phyloP scores from a whole-genome alignment of 1,140 invertebrate species.

The Cepaea nemoralis region DNA sequence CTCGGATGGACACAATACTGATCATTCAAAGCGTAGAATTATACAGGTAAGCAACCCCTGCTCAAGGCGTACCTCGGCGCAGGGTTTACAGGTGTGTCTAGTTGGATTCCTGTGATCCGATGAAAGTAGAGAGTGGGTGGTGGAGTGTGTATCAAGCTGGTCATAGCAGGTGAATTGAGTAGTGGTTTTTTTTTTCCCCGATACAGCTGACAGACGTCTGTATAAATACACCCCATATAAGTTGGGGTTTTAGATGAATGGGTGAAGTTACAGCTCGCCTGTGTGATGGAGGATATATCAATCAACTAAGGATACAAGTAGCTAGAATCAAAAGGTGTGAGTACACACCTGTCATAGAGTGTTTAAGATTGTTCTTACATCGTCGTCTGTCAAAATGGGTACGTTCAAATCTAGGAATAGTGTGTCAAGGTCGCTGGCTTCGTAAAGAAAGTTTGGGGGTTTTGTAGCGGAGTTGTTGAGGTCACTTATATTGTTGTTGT shows the following conservation, averaged over 20 bases:
- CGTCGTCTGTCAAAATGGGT: not conserved
- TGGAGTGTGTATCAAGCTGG: too few species aligned
- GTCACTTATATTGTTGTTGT: not conserved
- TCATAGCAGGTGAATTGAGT: too few species aligned
- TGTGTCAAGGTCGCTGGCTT: not conserved
- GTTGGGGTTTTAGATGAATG: not conserved
- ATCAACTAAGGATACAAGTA: not conserved
- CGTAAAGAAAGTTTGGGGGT: not conserved
- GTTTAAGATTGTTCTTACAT: not conserved
- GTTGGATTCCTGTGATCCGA: too few species aligned
- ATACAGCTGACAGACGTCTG: too few species aligned
- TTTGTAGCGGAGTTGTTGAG: not conserved
- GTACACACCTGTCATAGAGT: not conserved
- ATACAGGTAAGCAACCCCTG: too few species aligned
- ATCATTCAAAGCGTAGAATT: too few species aligned
- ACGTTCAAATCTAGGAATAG: not conserved
- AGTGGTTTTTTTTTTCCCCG: too few species aligned
- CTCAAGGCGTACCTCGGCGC: too few species aligned
- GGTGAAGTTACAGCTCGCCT: not conserved
- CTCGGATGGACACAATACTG: too few species aligned
- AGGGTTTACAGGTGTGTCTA: too few species aligned
- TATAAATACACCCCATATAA: not conserved
- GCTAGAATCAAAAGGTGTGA: not conserved
- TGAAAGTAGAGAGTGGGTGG: too few species aligned
- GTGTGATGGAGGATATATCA: not conserved